phyloP scores from a whole-genome alignment of 92 coral and sea anemone species.

The Actinernus sp. region DNA sequence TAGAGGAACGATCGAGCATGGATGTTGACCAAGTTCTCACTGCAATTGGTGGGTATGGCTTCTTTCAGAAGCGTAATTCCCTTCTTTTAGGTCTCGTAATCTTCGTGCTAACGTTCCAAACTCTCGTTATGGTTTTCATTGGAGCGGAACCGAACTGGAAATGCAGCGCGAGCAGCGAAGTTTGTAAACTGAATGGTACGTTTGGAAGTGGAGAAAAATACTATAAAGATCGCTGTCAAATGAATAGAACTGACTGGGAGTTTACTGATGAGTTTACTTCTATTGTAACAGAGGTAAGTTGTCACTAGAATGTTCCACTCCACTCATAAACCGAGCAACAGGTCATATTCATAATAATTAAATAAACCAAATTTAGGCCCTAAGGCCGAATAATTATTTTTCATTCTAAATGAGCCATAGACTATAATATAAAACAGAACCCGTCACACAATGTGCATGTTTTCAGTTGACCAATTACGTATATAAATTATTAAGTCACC shows the following conservation, averaged over 20 bases:
- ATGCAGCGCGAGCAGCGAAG: conserved; percentile 54
- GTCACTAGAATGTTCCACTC: no score
- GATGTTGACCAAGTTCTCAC: conserved; percentile 83
- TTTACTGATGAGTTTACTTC: conserved; percentile 84
- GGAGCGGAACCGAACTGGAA: conserved; percentile 94
- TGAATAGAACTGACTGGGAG: conserved; percentile 91
- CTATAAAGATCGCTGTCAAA: conserved; percentile 74
- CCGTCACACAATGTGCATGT: no score
- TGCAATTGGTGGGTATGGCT: conserved; percentile 87
- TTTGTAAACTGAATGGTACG: conserved; percentile 77
- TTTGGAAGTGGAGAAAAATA: conserved; percentile 40
- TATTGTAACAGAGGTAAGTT: conserved; percentile 86
- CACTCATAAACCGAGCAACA: no score
- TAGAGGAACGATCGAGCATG: no score
- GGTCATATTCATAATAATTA: no score
- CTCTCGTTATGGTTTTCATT: conserved; percentile 91
- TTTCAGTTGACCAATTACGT: no score
- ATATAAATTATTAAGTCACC: no score
- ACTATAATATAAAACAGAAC: no score
- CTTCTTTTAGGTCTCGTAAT: conserved; percentile 75
- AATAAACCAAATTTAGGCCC: no score
- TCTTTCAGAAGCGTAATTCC: conserved; percentile 87
- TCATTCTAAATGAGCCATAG: no score
- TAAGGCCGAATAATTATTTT: no score
- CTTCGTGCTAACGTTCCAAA: conserved; percentile 89